Evolutionary conservation across 1,140 invertebrate genomes (phyloP), one percentile per base, ranked within the genome.

Genomic region (Ooceraea biroi): DNA sequence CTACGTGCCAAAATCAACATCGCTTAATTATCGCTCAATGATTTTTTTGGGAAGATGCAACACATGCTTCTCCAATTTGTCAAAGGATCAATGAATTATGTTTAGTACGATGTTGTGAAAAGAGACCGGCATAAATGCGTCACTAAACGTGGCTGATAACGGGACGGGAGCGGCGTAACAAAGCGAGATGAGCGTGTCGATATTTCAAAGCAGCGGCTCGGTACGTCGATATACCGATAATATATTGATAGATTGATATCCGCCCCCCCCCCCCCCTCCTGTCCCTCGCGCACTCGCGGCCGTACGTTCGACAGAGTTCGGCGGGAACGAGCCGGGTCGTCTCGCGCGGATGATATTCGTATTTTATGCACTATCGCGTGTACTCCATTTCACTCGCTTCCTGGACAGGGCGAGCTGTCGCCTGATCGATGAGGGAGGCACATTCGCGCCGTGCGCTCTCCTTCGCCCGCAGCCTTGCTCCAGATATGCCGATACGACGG

Each of bases 311-410:
- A 82, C 60, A 36, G 30, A 17, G 41, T 61, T 85, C 65, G n/a
- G 58, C 57, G 58, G 66, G 71, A 58, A 60, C 58, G 65, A 52
- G 36, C 50, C 63, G 61, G 69, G 25, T 46, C 68, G 66, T 46
- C 46, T 63, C 46, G 3, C 84, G 44, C 57, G 10, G 57, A 58
- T 69, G 87, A 88, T 88, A 87, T 76, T 66, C 77, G 72, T 66
- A 87, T 90, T 85, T 90, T 87, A 90, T 90, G 82, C 85, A 85
- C 85, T 74, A 72, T 50, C 61, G 85, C 82, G 65, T 82, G 55
- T 84, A 68, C 60, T 85, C 60, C 55, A 77, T 86, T 86, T 84
- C 85, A 30, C 50, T 50, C 72, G 60, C 69, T 88, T 86, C 74
- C 78, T 55, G 69, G n/a, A 36, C 25, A 61, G 73, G 52, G 27